Percentiles rank a stretch among this genome's conserved stretches.
phyloP scores from a whole-genome alignment of 2,888 invertebrate species.

The Eucera pruinosa region DNA sequence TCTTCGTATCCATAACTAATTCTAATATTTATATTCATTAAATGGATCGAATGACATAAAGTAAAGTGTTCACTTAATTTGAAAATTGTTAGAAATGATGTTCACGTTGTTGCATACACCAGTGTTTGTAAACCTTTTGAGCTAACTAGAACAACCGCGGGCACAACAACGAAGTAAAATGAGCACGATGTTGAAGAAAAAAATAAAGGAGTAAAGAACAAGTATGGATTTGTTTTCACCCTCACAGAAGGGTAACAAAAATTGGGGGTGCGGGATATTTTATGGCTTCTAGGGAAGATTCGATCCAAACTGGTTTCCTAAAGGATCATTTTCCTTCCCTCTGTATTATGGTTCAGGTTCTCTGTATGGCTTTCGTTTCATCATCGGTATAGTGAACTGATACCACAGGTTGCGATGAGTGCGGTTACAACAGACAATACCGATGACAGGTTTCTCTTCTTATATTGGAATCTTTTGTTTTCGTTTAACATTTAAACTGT shows the following conservation, averaged over 20 bases:
- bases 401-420: not conserved
- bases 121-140: no score
- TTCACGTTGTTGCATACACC: no score
- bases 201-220: constrained; percentile 33
- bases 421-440: not conserved
- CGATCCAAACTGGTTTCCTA: constrained; percentile 47
- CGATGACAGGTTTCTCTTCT: not conserved
- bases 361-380: constrained; percentile 22
- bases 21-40: no score
- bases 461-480: not conserved
- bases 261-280: constrained; percentile 36
- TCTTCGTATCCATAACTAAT: no score
- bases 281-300: constrained; percentile 41
- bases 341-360: not conserved
- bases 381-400: constrained; percentile 24
- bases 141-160: no score
- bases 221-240: constrained; percentile 48
- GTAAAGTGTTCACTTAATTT: no score
- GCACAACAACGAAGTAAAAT: no score
- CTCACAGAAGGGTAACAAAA: constrained; percentile 24
- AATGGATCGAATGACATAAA: no score
- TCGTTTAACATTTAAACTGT: not conserved
- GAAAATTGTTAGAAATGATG: no score
- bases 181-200: no score
- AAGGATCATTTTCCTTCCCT: constrained; percentile 40